phyloP scores from a whole-genome alignment of 2,888 invertebrate genomes.

The Cerastoderma edule region DNA sequence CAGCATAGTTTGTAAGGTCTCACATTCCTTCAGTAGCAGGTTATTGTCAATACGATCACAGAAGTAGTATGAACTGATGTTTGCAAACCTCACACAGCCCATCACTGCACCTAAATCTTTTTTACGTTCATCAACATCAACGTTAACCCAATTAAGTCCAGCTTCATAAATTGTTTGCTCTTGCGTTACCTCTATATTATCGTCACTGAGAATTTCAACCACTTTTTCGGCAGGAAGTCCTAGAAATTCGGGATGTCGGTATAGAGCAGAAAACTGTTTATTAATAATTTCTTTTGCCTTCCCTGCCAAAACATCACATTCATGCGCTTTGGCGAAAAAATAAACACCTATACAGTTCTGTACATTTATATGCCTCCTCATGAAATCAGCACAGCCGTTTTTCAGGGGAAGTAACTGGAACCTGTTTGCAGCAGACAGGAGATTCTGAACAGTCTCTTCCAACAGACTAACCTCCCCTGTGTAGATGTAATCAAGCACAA shows the following conservation, averaged over 20 bases:
- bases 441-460: conserved; percentile 80
- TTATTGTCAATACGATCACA: conserved; percentile 80
- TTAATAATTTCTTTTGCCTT: conserved; percentile 79
- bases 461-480: conserved; percentile 78
- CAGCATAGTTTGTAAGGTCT: conserved; percentile 66
- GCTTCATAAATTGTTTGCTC: conserved; percentile 81
- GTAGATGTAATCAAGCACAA: conserved; percentile 82
- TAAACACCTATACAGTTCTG: conserved; percentile 82
- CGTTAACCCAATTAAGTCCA: conserved; percentile 78
- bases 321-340: conserved; percentile 82
- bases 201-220: conserved; percentile 80
- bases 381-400: conserved; percentile 81
- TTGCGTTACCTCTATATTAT: conserved; percentile 76
- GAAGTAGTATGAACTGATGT: conserved; percentile 82
- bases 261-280: conserved; percentile 73
- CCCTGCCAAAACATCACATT: conserved; percentile 74
- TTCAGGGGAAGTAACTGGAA: conserved; percentile 80
- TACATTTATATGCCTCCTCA: conserved; percentile 80
- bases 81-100: conserved; percentile 81
- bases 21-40: conserved; percentile 67
- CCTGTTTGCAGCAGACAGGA: conserved; percentile 82
- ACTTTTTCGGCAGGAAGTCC: conserved; percentile 80
- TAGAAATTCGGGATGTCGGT: conserved; percentile 79
- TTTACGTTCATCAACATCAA: conserved; percentile 63
- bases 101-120: conserved; percentile 72